These are phyloP conservation scores for Lithophane socia DNA, from an alignment of 2,888 invertebrate genomes.

Conservation along the genomic window DNA sequence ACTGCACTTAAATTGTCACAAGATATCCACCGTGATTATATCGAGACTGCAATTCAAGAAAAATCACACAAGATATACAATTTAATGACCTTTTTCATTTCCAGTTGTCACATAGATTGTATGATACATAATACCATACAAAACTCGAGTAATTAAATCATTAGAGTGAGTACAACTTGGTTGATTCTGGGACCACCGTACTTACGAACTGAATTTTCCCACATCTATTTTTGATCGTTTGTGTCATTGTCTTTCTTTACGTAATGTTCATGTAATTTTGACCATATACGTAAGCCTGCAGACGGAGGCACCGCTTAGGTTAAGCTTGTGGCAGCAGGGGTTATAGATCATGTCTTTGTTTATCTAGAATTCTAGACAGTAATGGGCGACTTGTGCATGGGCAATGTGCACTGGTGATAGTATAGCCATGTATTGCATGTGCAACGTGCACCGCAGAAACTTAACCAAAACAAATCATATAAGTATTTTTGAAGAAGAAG, in stretches of 20 bases:
- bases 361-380: background rate
- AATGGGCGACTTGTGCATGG: background rate
- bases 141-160: constrained; percentile 3
- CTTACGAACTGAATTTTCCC: constrained; percentile 12
- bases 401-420: background rate
- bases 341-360: constrained; percentile 23
- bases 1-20: background rate
- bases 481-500: background rate
- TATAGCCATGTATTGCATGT: background rate
- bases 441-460: background rate
- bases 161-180: background rate
- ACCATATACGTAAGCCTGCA: constrained; percentile 28
- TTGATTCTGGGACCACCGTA: background rate
- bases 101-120: background rate
- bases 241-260: constrained; percentile 27
- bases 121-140: background rate
- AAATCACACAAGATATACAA: background rate
- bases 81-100: background rate
- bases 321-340: constrained; percentile 1
- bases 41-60: background rate
- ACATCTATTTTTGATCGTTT: constrained; percentile 10
- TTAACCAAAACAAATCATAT: background rate
- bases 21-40: background rate
- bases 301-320: background rate
- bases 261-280: constrained; percentile 38